Base-by-base conservation (phyloP, 1,140 invertebrate species). In the Chelonus insularis region DNA sequence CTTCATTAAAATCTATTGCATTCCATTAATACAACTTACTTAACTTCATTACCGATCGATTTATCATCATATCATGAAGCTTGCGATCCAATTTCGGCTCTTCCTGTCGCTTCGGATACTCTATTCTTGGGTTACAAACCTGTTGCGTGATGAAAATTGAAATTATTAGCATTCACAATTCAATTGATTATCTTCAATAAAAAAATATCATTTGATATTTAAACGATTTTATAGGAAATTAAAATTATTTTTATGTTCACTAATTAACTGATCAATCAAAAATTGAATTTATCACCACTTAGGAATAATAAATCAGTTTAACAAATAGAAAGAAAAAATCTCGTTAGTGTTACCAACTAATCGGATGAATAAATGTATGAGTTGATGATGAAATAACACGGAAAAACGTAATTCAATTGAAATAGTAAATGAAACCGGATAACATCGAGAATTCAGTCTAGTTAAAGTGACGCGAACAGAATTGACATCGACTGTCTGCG, bases 401-500 rank as follows among this genome's bases (percentile, higher is more conserved):
- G n/a, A n/a, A 29, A 29, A 29, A 29, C 25, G 7, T 29, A 29
- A 3, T 4, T 29, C 3, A 29, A 29, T 29, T 3, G 25, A 7
- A 29, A 45, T 18, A 18, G 14, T 45, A 37, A 16, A 14, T 34
- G 32, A 4, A 36, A 14, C 25, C 9, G 7, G 45, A 32, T 45
- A 23, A 21, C 25, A 11, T 57, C 18, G 55, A 25, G 60, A 45
- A 57, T 57, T 32, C 20, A 41, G 18, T n/a, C n/a, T 51, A 58
- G 41, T 34, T 48, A 56, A 57, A 63, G 65, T 52, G 25, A 63
- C 29, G 47, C 63, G 54, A 52, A 65, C 54, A 32, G 18, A 39
- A 51, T 9, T 73, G 66, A 71, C 67, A 72, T 70, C 54, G 67
- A 63, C 70, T 72, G 71, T 39, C 14, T 61, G 67, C 69, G 70